These are phyloP conservation scores for Masnerella sp. DNA, from an alignment of 2,888 invertebrate genomes.

Conservation along the genomic window DNA sequence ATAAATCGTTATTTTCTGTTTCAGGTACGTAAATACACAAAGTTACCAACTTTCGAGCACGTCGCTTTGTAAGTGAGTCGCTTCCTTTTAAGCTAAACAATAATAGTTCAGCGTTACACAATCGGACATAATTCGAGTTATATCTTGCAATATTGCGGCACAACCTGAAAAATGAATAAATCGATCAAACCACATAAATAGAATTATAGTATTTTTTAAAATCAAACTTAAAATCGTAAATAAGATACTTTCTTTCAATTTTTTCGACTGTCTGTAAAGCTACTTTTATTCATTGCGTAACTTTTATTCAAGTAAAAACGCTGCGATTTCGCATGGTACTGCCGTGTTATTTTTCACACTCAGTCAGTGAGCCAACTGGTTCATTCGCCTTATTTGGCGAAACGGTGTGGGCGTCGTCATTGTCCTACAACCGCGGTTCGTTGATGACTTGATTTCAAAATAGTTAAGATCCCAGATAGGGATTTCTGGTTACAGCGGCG, in stretches of 20 bases:
- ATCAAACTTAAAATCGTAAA: not conserved
- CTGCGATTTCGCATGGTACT: too few species aligned
- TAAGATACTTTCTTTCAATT: too few species aligned
- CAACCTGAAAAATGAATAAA: too few species aligned
- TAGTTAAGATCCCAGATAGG: conserved; percentile 8
- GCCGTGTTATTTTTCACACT: not conserved
- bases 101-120: conserved; percentile 46
- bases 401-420: conserved; percentile 19
- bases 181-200: not conserved
- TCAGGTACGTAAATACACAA: conserved; percentile 41
- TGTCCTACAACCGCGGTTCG: conserved; percentile 22
- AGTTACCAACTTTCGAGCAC: conserved; percentile 38
- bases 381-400: conserved; percentile 14
- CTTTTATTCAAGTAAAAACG: not conserved
- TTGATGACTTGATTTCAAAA: conserved; percentile 26
- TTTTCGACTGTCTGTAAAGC: too few species aligned
- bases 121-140: conserved; percentile 38
- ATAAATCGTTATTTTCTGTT: conserved; percentile 40
- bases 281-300: too few species aligned
- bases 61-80: conserved; percentile 49
- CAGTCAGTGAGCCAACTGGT: too few species aligned
- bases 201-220: not conserved
- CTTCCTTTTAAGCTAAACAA: conserved; percentile 57
- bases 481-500: conserved; percentile 10
- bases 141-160: conserved; percentile 11